phyloP scores from a whole-genome alignment of 2,113 vertebrate genomes.

The Labrus mixtus region DNA sequence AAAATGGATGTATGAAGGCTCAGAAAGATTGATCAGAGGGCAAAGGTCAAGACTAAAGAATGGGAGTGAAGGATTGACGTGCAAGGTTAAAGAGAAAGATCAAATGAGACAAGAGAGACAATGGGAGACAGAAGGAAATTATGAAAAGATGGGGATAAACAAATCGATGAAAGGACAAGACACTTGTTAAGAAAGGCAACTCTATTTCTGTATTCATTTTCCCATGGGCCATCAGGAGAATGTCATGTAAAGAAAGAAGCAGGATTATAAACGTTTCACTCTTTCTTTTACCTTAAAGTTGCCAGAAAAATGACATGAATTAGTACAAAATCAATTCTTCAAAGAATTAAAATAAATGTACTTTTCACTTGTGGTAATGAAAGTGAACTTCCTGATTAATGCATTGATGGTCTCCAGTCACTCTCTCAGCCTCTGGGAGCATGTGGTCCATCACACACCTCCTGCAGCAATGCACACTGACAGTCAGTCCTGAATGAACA shows the following conservation, averaged over 20 bases:
- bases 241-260: not conserved
- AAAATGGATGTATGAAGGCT: constrained; percentile 18
- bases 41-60: constrained; percentile 30
- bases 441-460: not conserved
- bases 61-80: constrained; percentile 12
- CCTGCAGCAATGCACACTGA: not conserved
- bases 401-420: not conserved
- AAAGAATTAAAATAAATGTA: too few species aligned
- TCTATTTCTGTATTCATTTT: not conserved
- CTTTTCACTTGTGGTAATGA: too few species aligned
- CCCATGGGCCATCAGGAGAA: not conserved
- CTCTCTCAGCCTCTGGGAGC: not conserved
- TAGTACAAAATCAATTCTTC: too few species aligned
- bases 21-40: constrained; percentile 11
- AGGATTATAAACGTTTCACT: too few species aligned
- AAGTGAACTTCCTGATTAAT: too few species aligned
- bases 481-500: constrained; percentile 1
- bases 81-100: constrained; percentile 9
- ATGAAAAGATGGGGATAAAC: not conserved
- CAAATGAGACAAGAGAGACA: not conserved
- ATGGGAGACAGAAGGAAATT: not conserved
- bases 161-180: not conserved
- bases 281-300: too few species aligned
- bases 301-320: too few species aligned
- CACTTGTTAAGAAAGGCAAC: not conserved